Conservation (phyloP, 1,140 invertebrate genomes). For the Zaprionus ornatus region DNA sequence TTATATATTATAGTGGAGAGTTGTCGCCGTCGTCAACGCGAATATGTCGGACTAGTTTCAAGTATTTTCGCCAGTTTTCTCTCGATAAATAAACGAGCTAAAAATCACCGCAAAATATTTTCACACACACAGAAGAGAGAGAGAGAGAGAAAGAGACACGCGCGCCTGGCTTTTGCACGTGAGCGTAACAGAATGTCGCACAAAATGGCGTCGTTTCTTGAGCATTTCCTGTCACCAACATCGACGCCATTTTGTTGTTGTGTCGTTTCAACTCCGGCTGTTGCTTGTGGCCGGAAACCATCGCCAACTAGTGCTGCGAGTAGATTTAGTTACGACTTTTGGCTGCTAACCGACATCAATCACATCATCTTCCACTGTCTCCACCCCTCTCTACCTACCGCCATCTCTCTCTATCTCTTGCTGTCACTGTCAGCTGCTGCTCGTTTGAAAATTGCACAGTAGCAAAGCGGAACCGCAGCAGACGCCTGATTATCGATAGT, state of each 20-base stretch:
- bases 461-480: constrained; percentile 11
- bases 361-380: neutral
- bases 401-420: neutral
- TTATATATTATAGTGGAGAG: neutral
- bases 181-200: constrained; percentile 40
- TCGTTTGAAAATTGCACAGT: constrained; percentile 27
- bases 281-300: constrained; percentile 41
- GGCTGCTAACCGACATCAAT: constrained; percentile 43
- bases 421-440: neutral
- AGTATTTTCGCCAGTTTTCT: constrained; percentile 21
- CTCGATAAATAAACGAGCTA: constrained; percentile 73
- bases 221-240: constrained; percentile 59
- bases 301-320: constrained; percentile 25
- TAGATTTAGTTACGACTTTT: constrained; percentile 44
- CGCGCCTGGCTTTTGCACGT: constrained; percentile 30
- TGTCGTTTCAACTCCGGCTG: constrained; percentile 1
- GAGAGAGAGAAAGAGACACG: neutral
- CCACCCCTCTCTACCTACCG: neutral
- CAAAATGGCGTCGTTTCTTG: constrained; percentile 58
- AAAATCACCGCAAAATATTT: constrained; percentile 74
- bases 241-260: constrained; percentile 22
- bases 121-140: neutral
- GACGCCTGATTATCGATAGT: constrained; percentile 38
- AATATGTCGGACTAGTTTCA: constrained; percentile 12
- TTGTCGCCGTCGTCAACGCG: neutral